Evolutionary conservation across 2,113 vertebrate species (phyloP).

Genomic region (Talpa occidentalis): DNA sequence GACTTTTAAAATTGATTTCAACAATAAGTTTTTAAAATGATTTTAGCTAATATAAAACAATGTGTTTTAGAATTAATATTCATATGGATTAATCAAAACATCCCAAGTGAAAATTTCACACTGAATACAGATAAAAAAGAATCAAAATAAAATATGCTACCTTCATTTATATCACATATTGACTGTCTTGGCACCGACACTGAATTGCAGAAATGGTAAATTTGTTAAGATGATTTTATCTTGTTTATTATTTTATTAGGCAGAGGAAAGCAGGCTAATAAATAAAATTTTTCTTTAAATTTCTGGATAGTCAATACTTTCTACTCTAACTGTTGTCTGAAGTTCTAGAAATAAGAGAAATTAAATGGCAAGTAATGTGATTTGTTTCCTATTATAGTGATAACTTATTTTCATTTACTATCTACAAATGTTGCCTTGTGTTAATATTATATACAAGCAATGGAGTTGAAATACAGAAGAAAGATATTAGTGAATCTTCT

Average conservation of each 20-base stretch:
- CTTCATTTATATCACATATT: not conserved
- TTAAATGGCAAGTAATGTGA: not conserved
- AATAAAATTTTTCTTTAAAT: not conserved
- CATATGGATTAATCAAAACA: not conserved
- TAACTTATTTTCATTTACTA: not conserved
- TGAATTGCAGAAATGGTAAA: not conserved
- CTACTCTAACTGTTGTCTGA: not conserved
- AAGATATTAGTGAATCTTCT: not conserved
- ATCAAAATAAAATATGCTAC: not conserved
- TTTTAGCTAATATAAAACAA: not conserved
- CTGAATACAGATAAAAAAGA: not conserved
- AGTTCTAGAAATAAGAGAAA: not conserved
- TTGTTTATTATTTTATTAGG: not conserved
- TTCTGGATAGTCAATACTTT: not conserved
- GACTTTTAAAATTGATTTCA: constrained; percentile 7
- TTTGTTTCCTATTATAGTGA: not conserved
- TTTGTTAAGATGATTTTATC: not conserved
- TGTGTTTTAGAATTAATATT: not conserved
- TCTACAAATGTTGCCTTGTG: not conserved
- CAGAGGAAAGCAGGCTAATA: not conserved
- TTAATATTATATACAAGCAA: not conserved
- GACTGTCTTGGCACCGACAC: not conserved
- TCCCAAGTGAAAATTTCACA: not conserved
- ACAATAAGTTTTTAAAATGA: not conserved
- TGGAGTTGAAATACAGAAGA: not conserved